Base-by-base conservation (phyloP, 2,113 vertebrate species). In the Forbesichthys agassizii region DNA sequence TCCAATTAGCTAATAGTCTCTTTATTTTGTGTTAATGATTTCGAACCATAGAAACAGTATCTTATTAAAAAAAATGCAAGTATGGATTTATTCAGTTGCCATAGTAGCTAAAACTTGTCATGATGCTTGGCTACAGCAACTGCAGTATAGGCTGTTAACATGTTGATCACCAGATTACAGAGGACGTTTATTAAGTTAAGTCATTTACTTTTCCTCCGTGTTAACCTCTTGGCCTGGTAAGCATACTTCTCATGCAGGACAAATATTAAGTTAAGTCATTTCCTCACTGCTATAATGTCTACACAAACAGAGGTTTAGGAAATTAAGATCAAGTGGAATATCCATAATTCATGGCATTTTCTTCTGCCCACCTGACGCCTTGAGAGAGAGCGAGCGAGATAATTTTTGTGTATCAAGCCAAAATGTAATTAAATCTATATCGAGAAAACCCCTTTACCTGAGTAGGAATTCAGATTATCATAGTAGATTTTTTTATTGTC, bases 271-370 rank as follows among this genome's bases (percentile, higher is more conserved):
- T 57, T 4, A 51, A 61, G 74, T 47, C 56, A 82, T 86, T 82
- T 79, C 61, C 33, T 67, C 66, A 60, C 46, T 54, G 58, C 67
- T 64, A 72, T 62, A 57, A 60, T 73, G 64, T 71, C 53, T 69
- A 68, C 65, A 64, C 27, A 73, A 55, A 59, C 62, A n/a, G 49
- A 55, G 54, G 73, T 77, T 53, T 54, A 67, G 59, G 60, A 78
- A 87, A 81, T 84, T 64, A 78, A 77, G 72, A 86, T 81, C 48
- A 76, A 80, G 74, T 72, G 52, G 42, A 56, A 84, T 64, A 84
- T 86, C 76, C 82, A 86, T 88, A 79, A 84, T 85, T 87, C 79
- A 81, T 86, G 8, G 8, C 52, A 20, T 42, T 36, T 8, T 33
- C 59, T 48, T 20, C 16, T 9, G 64, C 68, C 61, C 48, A 78